These are phyloP conservation scores for Trichechus manatus DNA, from an alignment of 2,113 vertebrate genomes.

Conservation along the genomic window DNA sequence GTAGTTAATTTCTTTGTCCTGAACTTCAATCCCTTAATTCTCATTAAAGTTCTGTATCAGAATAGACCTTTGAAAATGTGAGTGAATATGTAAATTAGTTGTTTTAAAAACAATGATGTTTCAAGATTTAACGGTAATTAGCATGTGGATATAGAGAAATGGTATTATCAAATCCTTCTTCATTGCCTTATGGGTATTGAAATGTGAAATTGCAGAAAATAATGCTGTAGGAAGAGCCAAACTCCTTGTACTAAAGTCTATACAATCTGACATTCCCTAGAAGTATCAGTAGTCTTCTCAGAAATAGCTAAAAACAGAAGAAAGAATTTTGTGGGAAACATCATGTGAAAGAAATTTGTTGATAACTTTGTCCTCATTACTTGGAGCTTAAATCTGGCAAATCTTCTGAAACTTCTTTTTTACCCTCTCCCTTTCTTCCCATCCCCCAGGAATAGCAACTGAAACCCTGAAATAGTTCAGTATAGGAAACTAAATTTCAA, in stretches of 20 bases:
- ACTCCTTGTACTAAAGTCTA: background rate
- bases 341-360: conserved; percentile 9
- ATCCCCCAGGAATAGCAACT: background rate
- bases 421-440: background rate
- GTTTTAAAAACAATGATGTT: background rate
- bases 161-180: background rate
- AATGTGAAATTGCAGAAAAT: background rate
- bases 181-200: background rate
- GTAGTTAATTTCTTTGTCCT: background rate
- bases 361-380: conserved; percentile 12
- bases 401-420: conserved; percentile 12
- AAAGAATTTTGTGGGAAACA: background rate
- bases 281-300: background rate
- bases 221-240: background rate
- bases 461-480: background rate
- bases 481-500: conserved; percentile 50
- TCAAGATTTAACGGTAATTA: background rate
- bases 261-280: background rate
- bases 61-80: background rate
- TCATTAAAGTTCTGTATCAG: conserved; percentile 10
- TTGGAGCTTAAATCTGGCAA: conserved; percentile 1
- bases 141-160: background rate
- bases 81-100: background rate
- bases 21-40: background rate
- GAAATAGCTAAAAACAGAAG: background rate